These are phyloP conservation scores for Tryphoninae sp. DNA, from an alignment of 2,888 invertebrate species.

Conservation along the genomic window DNA sequence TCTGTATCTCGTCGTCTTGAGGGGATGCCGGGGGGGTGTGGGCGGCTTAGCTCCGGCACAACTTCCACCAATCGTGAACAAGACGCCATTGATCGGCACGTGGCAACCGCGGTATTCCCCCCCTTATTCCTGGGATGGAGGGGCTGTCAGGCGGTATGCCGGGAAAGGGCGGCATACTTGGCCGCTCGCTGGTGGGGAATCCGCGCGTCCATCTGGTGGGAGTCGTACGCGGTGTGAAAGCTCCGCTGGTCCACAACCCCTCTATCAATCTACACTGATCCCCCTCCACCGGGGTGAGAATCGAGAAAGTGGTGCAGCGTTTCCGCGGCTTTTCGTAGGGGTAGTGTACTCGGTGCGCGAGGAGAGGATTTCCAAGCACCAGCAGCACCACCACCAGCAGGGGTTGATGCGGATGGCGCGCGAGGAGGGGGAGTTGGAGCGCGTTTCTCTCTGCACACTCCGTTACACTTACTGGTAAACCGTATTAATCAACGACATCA, in stretches of 20 bases:
- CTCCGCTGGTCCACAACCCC: slow-evolving; percentile 21
- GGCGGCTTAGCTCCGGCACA: slow-evolving; percentile 74
- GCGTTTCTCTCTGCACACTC: slow-evolving; percentile 79
- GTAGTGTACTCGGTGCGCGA: slow-evolving; percentile 52
- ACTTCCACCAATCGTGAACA: slow-evolving; percentile 78
- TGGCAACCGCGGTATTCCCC: slow-evolving; percentile 75
- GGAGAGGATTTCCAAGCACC: slow-evolving; percentile 57
- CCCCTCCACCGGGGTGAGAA: slow-evolving; percentile 17
- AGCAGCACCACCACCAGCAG: slow-evolving; percentile 6
- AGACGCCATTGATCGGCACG: slow-evolving; percentile 82
- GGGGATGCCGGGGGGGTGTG: slow-evolving; percentile 66
- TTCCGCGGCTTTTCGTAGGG: slow-evolving; percentile 46
- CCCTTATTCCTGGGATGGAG: slow-evolving; percentile 52
- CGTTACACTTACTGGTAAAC: slow-evolving; percentile 82
- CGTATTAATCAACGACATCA: slow-evolving; percentile 82
- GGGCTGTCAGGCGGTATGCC: slow-evolving; percentile 25
- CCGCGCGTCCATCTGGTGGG: slow-evolving; percentile 43
- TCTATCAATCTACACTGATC: too few relatives aligned
- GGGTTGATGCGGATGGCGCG: slow-evolving; percentile 58
- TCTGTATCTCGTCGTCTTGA: slow-evolving; percentile 51
- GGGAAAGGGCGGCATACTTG: slow-evolving; percentile 36
- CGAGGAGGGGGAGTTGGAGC: slow-evolving; percentile 48
- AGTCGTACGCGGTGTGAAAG: slow-evolving; percentile 36
- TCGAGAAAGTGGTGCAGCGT: slow-evolving; percentile 50
- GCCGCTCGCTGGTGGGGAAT: slow-evolving; percentile 28